Evolutionary conservation across 2,797 vertebrate genomes (phyloP).

Genomic region (Falco cherrug): DNA sequence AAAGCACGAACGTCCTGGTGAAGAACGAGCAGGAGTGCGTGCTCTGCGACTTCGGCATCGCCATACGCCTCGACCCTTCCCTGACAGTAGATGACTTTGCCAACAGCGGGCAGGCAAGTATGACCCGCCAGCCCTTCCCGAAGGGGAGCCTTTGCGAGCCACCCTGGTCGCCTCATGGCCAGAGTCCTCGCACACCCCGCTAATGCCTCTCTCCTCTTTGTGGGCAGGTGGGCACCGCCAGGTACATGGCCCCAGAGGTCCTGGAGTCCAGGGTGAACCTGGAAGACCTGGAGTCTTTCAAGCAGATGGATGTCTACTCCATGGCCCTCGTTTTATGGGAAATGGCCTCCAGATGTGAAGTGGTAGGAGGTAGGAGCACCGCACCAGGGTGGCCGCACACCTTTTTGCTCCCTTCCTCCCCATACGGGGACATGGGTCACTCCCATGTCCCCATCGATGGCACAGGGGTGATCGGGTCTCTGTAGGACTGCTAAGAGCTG

Average conservation of each 20-base stretch:
- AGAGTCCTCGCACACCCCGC: rapidly evolving
- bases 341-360: slow-evolving; percentile 87
- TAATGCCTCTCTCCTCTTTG: neutral
- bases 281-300: slow-evolving; percentile 90
- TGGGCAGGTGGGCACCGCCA: slow-evolving; percentile 87
- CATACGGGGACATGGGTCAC: rapidly evolving
- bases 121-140: rapidly evolving
- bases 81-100: slow-evolving; percentile 88
- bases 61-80: slow-evolving; percentile 83
- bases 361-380: slow-evolving; percentile 81
- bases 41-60: slow-evolving; percentile 89
- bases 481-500: neutral
- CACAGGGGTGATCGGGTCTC: neutral
- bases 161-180: rapidly evolving
- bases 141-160: neutral
- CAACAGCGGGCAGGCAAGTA: slow-evolving; percentile 88
- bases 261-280: slow-evolving; percentile 91
- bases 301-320: slow-evolving; percentile 94
- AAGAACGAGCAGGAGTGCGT: slow-evolving; percentile 82
- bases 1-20: slow-evolving; percentile 89
- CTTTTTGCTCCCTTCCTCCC: neutral
- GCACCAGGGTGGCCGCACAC: rapidly evolving
- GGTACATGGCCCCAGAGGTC: slow-evolving; percentile 92
- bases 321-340: slow-evolving; percentile 92
- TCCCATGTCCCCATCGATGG: rapidly evolving